Conservation (phyloP, 1,140 invertebrate genomes). For the Prorops nasuta region DNA sequence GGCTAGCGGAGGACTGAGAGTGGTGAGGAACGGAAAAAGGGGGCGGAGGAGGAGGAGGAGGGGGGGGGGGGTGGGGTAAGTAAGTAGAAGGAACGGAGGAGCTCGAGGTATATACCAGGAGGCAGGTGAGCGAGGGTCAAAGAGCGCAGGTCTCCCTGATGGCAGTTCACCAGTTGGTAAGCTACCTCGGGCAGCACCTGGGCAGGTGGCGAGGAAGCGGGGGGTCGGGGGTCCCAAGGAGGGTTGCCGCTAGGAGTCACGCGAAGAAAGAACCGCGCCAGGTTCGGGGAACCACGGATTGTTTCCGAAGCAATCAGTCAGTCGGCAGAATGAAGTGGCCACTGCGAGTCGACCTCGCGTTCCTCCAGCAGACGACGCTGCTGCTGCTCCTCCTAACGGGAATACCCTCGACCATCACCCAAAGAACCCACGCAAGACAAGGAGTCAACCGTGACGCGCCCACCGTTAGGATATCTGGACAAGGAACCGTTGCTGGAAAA, state of each 20-base stretch:
- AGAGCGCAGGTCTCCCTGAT: conserved; percentile 26
- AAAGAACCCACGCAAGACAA: conserved; percentile 39
- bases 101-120: neutral
- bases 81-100: too few relatives aligned
- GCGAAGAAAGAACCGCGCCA: conserved; percentile 29
- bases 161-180: conserved; percentile 11
- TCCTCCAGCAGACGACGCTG: conserved; percentile 24
- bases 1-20: too few relatives aligned
- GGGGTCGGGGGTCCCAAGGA: conserved; percentile 1
- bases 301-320: conserved; percentile 34
- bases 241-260: conserved; percentile 41
- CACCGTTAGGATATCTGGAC: conserved; percentile 39
- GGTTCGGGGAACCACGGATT: conserved; percentile 31
- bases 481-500: conserved; percentile 45
- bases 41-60: too few relatives aligned
- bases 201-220: neutral
- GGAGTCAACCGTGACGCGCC: conserved; percentile 32
- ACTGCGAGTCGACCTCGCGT: conserved; percentile 28
- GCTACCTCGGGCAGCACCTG: neutral
- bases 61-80: too few relatives aligned
- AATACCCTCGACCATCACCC: conserved; percentile 24
- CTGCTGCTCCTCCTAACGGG: conserved; percentile 25
- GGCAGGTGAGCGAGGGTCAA: conserved; percentile 1
- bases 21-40: too few relatives aligned
- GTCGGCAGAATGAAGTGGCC: conserved; percentile 43